These are phyloP conservation scores for Catocala nupta DNA, from an alignment of 2,888 invertebrate genomes.

Conservation along the genomic window DNA sequence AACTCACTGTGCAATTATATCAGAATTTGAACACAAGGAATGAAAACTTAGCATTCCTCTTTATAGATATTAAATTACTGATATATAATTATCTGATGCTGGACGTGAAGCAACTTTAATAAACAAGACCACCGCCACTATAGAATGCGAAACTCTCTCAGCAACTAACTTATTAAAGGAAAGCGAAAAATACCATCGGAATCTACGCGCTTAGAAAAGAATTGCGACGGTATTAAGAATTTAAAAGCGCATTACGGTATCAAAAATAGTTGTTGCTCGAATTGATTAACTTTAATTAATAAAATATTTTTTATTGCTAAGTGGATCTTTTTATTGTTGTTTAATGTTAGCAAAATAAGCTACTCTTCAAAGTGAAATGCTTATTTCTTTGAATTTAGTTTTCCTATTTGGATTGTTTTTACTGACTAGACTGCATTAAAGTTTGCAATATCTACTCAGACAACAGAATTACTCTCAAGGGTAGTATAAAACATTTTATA, in stretches of 20 bases:
- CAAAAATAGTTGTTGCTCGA: too few relatives aligned
- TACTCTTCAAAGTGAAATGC: too few relatives aligned
- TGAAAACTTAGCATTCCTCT: too few relatives aligned
- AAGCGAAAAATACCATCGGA: conserved; percentile 7
- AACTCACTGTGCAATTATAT: too few relatives aligned
- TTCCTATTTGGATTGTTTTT: background rate
- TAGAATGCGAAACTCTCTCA: conserved; percentile 4
- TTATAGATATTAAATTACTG: too few relatives aligned
- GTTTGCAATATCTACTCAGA: conserved; percentile 4
- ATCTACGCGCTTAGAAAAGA: background rate
- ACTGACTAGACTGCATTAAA: background rate
- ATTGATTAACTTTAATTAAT: too few relatives aligned
- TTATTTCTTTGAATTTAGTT: too few relatives aligned
- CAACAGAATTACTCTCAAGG: background rate
- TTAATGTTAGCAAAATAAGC: too few relatives aligned
- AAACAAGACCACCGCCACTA: background rate
- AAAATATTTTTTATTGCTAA: too few relatives aligned
- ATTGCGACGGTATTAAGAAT: conserved; percentile 7
- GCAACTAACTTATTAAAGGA: conserved; percentile 4
- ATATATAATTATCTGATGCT: too few relatives aligned
- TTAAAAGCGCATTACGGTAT: background rate
- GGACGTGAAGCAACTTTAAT: background rate
- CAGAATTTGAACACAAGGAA: too few relatives aligned
- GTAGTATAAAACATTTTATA: conserved; percentile 2
- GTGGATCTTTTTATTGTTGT: too few relatives aligned